A percentile compares a stretch with the other conserved stretches of the same genome.
phyloP scores from a whole-genome alignment of 2,113 vertebrate genomes.

The Trichechus manatus region DNA sequence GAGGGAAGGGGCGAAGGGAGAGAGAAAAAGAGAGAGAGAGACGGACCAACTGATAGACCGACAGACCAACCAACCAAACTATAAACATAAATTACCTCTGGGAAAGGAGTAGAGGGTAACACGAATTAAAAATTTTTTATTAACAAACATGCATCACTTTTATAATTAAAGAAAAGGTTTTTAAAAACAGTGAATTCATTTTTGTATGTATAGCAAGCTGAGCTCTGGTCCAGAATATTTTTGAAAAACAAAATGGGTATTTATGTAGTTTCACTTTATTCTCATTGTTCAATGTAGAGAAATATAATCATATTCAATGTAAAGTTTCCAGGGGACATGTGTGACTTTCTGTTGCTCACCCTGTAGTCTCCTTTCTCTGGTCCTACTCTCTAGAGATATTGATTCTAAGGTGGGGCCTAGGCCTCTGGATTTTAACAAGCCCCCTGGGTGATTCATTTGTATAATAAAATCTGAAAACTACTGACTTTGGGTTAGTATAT shows the following conservation, averaged over 20 bases:
- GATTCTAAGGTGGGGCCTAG: background rate
- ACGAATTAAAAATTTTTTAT: slow-evolving; percentile 50
- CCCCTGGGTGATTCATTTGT: background rate
- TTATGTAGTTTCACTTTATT: slow-evolving; percentile 25
- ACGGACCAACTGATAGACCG: background rate
- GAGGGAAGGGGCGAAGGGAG: too few relatives aligned
- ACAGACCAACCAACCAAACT: background rate
- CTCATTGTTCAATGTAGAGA: background rate
- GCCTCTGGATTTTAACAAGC: slow-evolving; percentile 37
- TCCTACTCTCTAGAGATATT: background rate
- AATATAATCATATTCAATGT: slow-evolving; percentile 7
- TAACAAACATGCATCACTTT: slow-evolving; percentile 27
- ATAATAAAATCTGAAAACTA: slow-evolving; percentile 24
- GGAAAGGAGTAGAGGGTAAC: background rate
- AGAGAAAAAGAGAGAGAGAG: background rate
- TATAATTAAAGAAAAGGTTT: slow-evolving; percentile 57
- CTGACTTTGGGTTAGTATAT: background rate
- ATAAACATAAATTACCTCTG: slow-evolving; percentile 59
- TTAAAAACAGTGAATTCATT: slow-evolving; percentile 40
- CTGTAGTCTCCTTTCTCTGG: background rate
- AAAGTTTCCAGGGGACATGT: slow-evolving; percentile 31
- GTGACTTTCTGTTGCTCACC: background rate
- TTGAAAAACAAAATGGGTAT: slow-evolving; percentile 47
- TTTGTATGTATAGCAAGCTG: background rate
- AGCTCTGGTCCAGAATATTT: slow-evolving; percentile 34